Evolutionary conservation across 2,888 invertebrate genomes (phyloP).

Genomic region (Microplitis deprimator): DNA sequence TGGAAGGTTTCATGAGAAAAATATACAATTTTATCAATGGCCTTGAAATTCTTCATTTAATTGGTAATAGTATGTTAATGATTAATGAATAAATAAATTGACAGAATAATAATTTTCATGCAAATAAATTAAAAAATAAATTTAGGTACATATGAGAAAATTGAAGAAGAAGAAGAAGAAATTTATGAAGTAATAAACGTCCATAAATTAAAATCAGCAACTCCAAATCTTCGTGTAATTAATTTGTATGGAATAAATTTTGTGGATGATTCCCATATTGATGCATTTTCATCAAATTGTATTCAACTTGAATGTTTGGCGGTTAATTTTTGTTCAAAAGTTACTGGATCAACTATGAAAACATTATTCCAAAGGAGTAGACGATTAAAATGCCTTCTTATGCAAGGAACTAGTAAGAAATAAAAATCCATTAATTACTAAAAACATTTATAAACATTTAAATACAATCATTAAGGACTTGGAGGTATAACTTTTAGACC

Average conservation of each 20-base stretch:
- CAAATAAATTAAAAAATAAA: not conserved
- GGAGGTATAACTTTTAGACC: slow-evolving; percentile 74
- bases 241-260: slow-evolving; percentile 99
- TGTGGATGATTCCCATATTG: slow-evolving; percentile 98
- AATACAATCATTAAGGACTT: slow-evolving; percentile 42
- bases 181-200: slow-evolving; percentile 99
- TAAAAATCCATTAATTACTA: slow-evolving; percentile 21
- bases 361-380: slow-evolving; percentile 93
- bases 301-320: slow-evolving; percentile 97
- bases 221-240: slow-evolving; percentile 96
- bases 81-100: slow-evolving; percentile 27
- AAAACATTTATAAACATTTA: slow-evolving; percentile 25
- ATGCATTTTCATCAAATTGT: slow-evolving; percentile 96
- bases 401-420: slow-evolving; percentile 94
- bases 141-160: slow-evolving; percentile 94
- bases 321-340: slow-evolving; percentile 97
- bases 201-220: slow-evolving; percentile 97
- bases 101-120: slow-evolving; percentile 13
- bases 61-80: slow-evolving; percentile 76
- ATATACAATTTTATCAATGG: slow-evolving; percentile 99
- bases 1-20: slow-evolving; percentile 99
- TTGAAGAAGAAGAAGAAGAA: slow-evolving; percentile 99
- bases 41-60: slow-evolving; percentile 94
- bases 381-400: slow-evolving; percentile 90
- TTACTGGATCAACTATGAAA: slow-evolving; percentile 96